Conservation (phyloP, 2,888 invertebrate genomes). For the Scaptodrosophila latifasciaeformis region DNA sequence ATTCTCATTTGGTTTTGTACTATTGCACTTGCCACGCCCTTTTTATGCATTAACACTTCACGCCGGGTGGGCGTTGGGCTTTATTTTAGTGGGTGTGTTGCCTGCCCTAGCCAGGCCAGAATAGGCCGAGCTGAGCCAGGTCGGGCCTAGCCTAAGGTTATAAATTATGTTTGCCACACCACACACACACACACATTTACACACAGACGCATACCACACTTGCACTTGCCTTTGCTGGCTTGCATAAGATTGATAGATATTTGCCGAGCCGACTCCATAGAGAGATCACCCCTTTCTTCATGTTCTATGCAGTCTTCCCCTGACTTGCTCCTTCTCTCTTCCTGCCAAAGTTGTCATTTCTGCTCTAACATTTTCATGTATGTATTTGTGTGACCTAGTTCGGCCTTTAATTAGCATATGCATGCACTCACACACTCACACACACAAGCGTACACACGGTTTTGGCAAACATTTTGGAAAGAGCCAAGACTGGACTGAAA, state of each 20-base stretch:
- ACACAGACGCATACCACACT: neutral
- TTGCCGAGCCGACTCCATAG: slow-evolving; percentile 26
- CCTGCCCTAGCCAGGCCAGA: neutral
- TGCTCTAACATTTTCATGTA: neutral
- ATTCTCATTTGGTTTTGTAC: no score
- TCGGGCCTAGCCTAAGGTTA: slow-evolving; percentile 32
- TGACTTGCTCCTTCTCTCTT: no score
- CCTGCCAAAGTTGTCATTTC: no score
- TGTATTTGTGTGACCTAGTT: slow-evolving; percentile 54
- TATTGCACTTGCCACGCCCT: slow-evolving; percentile 40
- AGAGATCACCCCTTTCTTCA: no score
- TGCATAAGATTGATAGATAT: slow-evolving; percentile 57
- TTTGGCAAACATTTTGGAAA: no score
- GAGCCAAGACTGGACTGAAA: no score
- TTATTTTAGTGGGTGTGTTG: slow-evolving; percentile 8
- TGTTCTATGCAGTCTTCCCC: no score
- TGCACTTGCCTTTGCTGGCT: no score
- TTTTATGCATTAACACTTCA: slow-evolving; percentile 22
- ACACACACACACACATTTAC: no score
- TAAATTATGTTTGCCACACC: slow-evolving; percentile 60
- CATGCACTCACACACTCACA: no score
- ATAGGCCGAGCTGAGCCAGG: neutral
- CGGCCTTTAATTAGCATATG: slow-evolving; percentile 58
- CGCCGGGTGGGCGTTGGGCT: slow-evolving; percentile 7
- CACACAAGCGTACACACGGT: no score